Conservation (phyloP, 2,888 invertebrate genomes). For the Heliconius charithonia region DNA sequence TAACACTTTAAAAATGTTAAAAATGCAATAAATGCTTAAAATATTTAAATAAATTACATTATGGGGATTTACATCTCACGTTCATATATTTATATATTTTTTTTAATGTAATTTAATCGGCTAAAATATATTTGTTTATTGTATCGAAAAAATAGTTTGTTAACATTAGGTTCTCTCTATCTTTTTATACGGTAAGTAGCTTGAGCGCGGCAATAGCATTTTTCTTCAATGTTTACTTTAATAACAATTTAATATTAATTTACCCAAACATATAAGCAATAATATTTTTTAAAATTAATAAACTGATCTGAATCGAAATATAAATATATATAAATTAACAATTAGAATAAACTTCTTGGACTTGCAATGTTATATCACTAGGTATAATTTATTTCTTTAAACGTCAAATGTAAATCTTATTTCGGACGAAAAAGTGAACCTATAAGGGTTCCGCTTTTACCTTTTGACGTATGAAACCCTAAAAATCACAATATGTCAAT, state of each 20-base stretch:
- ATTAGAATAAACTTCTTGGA: neutral
- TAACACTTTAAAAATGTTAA: no score
- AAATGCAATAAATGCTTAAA: constrained; percentile 31
- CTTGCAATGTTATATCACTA: neutral
- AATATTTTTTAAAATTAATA: no score
- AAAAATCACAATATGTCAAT: neutral
- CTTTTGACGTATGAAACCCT: no score
- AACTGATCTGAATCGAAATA: neutral
- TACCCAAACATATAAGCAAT: no score
- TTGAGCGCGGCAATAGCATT: no score
- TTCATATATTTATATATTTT: neutral
- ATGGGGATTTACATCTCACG: neutral
- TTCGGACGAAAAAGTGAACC: neutral
- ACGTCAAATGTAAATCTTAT: neutral
- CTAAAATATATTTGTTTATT: no score
- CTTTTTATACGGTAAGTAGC: no score
- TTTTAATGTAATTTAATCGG: neutral
- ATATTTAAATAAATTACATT: constrained; percentile 19
- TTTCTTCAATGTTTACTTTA: no score
- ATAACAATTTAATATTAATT: no score
- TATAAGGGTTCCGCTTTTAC: no score
- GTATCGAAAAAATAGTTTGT: no score
- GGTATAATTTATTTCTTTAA: neutral
- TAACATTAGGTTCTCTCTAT: no score
- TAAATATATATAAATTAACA: neutral